These are phyloP conservation scores for Stenchaetothrips biformis DNA, from an alignment of 2,888 invertebrate genomes.

Conservation along the genomic window DNA sequence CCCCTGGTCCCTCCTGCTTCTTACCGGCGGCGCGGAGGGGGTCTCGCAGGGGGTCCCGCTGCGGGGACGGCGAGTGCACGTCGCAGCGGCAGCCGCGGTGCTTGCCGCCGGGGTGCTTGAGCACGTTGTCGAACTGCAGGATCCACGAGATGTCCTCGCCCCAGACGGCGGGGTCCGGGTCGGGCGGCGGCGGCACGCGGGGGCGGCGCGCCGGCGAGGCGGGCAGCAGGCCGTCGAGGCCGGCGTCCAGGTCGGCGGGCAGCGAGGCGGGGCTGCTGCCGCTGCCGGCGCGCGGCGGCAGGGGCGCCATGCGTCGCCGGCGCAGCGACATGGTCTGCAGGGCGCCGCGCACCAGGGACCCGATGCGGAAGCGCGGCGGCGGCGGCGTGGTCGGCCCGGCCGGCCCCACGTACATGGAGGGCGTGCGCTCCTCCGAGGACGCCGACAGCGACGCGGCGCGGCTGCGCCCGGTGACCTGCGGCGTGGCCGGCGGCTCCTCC, in stretches of 20 bases:
- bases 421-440: slow-evolving; percentile 39
- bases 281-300: no score
- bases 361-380: slow-evolving; percentile 38
- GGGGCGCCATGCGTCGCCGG: neutral
- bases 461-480: slow-evolving; percentile 43
- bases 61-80: slow-evolving; percentile 40
- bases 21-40: neutral
- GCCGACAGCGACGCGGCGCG: slow-evolving; percentile 47
- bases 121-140: slow-evolving; percentile 51
- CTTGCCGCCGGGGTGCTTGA: slow-evolving; percentile 49
- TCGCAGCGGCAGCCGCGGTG: slow-evolving; percentile 48
- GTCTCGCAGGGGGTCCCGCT: slow-evolving; percentile 11
- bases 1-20: neutral
- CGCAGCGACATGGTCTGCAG: slow-evolving; percentile 22
- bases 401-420: slow-evolving; percentile 40
- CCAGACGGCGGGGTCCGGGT: slow-evolving; percentile 44
- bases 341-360: slow-evolving; percentile 1
- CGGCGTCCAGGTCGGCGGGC: slow-evolving; percentile 1
- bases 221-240: neutral
- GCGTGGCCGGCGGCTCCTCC: slow-evolving; percentile 34
- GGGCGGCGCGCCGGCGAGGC: neutral
- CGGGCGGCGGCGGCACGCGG: neutral
- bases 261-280: slow-evolving; percentile 17
- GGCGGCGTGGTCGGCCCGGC: slow-evolving; percentile 46
- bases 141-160: slow-evolving; percentile 52